Evolutionary conservation across 1,140 invertebrate genomes (phyloP), one percentile per base, ranked within the genome.

Genomic region (Zaprionus gabonicus): DNA sequence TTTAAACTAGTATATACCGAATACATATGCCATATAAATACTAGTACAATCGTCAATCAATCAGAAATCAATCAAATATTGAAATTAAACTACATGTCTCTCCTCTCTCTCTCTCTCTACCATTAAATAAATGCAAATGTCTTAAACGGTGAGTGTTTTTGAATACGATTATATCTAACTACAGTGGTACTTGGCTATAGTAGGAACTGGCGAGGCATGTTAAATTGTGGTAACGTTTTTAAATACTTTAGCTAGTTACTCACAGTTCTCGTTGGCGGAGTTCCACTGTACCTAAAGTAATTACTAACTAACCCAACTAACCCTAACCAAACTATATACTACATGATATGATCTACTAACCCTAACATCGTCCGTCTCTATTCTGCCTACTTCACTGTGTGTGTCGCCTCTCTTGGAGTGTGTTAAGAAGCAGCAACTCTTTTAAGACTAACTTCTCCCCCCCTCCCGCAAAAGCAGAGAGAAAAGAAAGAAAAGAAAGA

Each of bases 71-170:
- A 86, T 65, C 77, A 31, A 75, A 60, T 60, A 71, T 63, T 58
- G 51, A 72, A n/a, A 51, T 28, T 82, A 81, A 69, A 75, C 65
- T 83, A 81, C 78, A 83, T 87, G 85, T 88, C 81, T 88, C 72
- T 34, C 31, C 31, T 34, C 28, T 31, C 31, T 34, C 28, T 34
- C 28, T 31, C 9, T 34, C 83, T 82, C 83, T 87, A 88, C 85
- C 84, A 88, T 70, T 34, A 34, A 70, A 71, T 90, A 15, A 56
- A 81, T 90, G 85, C 85, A 90, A 78, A 82, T 90, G 82, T 91
- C 91, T 90, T 90, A 92, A 92, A 90, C 82, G 91, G 91, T 91
- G 91, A 91, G 91, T 91, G 91, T 87, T 91, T 71, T 91, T 91
- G 87, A 91, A 84, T 82, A 80, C 78, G 65, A 91, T 87, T 82